Base-by-base conservation (phyloP, 1,140 invertebrate species). In the Dendroctonus valens region DNA sequence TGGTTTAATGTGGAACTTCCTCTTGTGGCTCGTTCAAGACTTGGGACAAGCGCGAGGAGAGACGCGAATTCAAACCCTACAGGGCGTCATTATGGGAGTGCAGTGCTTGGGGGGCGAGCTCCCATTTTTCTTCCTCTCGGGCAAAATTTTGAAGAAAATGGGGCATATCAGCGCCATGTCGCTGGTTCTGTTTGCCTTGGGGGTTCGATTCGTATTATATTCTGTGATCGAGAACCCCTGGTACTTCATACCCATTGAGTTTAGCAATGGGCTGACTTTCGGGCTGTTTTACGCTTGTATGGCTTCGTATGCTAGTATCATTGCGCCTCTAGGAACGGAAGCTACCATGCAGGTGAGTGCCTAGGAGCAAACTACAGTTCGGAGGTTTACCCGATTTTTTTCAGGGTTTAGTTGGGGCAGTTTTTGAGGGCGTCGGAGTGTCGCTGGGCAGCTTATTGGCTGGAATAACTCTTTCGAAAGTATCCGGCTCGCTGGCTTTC, bases 201-300 rank as follows among this genome's bases (percentile, higher is more conserved):
- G 87, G 52, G 71, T 88, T 0, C 85, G 94, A 50, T 94, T 94
- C 73, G 82, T 94, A 64, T 77, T 89, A 3, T 97, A 97, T 76
- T 95, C 93, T 5, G 77, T 91, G 39, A 78, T 96, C 39, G 81
- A 81, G 2, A 89, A 93, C 78, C 86, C 91, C 0, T 95, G 93
- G 92, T 85, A 84, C 77, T 86, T 91, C 55, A 79, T 97, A 59
- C 87, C 92, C 3, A 86, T 97, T 40, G 94, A 97, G 79, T 76
- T 94, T 59, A 79, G 93, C 6, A 92, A 96, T 79, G 93, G 93
- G 11, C 79, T 95, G 7, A 93, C 93, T 0, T 92, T 92, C 76
- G 93, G 94, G 8, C 82, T 97, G 64, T 92, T 92, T 75, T 97
- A 93, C 81, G 86, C 93, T 0, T 88, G 92, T 7, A 93, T 96